These are phyloP conservation scores for Dasypolia templi DNA, from an alignment of 2,888 invertebrate genomes.

Conservation along the genomic window DNA sequence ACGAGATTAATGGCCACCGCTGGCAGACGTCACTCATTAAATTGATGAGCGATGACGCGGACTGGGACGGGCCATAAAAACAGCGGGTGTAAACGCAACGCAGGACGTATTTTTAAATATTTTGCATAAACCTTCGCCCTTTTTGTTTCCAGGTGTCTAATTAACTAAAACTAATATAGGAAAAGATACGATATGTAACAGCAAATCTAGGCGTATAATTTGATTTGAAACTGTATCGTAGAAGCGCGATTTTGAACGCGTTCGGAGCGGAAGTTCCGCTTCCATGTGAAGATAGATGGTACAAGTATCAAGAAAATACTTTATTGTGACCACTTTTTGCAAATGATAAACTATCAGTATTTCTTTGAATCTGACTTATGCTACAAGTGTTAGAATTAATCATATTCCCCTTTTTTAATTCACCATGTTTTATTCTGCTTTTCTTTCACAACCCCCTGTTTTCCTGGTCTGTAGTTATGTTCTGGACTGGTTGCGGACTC, in stretches of 20 bases:
- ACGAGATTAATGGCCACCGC: conserved; percentile 69
- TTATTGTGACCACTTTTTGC: not conserved
- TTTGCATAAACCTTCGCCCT: not conserved
- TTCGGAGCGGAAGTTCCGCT: not conserved
- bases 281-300: no score
- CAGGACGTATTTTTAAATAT: not conserved
- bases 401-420: not conserved
- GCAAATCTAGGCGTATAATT: not conserved
- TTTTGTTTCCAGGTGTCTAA: not conserved
- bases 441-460: not conserved
- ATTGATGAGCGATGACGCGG: conserved; percentile 71
- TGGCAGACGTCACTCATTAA: conserved; percentile 70
- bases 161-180: not conserved
- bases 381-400: not conserved
- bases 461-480: conserved; percentile 12
- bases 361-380: not conserved
- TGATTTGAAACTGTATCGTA: not conserved
- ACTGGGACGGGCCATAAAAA: conserved; percentile 43
- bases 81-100: not conserved
- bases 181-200: not conserved
- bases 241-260: not conserved
- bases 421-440: not conserved
- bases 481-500: conserved; percentile 34
- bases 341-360: not conserved
- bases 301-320: not conserved